Evolutionary conservation across 2,113 vertebrate species (phyloP).

Genomic region (Agelaius tricolor): DNA sequence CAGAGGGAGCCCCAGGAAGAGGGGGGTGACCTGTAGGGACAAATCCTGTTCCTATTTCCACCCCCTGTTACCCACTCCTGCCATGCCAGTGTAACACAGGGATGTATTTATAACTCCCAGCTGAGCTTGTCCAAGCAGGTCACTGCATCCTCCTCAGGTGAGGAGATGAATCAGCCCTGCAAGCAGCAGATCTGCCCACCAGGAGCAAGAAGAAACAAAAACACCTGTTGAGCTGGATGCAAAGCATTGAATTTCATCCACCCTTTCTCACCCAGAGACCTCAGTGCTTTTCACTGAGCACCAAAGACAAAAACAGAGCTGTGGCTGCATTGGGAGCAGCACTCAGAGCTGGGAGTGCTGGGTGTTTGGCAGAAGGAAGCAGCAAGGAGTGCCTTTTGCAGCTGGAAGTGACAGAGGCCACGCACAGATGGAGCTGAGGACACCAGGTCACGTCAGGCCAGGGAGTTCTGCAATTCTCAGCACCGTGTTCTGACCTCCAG

Average conservation of each 20-base stretch:
- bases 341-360: not conserved
- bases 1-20: not conserved
- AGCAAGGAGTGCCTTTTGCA: not conserved
- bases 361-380: not conserved
- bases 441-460: not conserved
- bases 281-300: not conserved
- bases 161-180: slow-evolving; percentile 49
- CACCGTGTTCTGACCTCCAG: not conserved
- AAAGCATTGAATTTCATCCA: not conserved
- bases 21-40: slow-evolving; percentile 3
- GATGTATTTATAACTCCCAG: slow-evolving; percentile 14
- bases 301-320: not conserved
- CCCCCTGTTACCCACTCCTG: not conserved
- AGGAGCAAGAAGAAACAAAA: slow-evolving; percentile 4
- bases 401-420: not conserved
- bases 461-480: not conserved
- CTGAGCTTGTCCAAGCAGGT: slow-evolving; percentile 57
- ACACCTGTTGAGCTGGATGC: not conserved
- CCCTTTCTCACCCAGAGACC: not conserved
- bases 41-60: slow-evolving; percentile 14
- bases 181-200: slow-evolving; percentile 19
- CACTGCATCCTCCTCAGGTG: slow-evolving; percentile 21
- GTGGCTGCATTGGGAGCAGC: not conserved
- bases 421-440: not conserved
- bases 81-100: not conserved